Evolutionary conservation across 1,140 invertebrate species (phyloP).

Genomic region (Telenomus remus): DNA sequence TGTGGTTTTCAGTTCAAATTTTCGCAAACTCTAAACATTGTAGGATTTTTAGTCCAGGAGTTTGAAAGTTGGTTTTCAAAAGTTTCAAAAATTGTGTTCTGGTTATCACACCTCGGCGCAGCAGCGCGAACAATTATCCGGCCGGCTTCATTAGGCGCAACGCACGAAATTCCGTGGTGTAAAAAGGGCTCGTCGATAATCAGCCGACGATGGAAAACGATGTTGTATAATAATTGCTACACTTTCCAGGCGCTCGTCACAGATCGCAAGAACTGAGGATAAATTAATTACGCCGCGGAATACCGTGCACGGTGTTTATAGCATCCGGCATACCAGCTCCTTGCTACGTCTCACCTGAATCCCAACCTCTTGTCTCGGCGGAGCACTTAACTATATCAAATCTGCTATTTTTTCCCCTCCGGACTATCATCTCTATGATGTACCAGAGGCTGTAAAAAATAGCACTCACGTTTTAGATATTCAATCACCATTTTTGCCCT

Average conservation of each 20-base stretch:
- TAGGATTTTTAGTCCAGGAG: too few species aligned
- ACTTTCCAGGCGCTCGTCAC: slow-evolving; percentile 47
- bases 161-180: slow-evolving; percentile 35
- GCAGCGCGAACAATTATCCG: slow-evolving; percentile 26
- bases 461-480: neutral
- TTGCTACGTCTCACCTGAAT: slow-evolving; percentile 54
- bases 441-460: neutral
- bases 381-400: slow-evolving; percentile 45
- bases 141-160: slow-evolving; percentile 23
- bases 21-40: too few species aligned
- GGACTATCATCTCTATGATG: too few species aligned
- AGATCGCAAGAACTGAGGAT: slow-evolving; percentile 53
- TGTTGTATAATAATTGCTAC: slow-evolving; percentile 52
- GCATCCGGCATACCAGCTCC: slow-evolving; percentile 57
- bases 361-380: slow-evolving; percentile 41
- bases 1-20: too few species aligned
- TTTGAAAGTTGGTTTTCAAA: too few species aligned
- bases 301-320: slow-evolving; percentile 54
- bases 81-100: too few species aligned
- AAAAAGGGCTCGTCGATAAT: slow-evolving; percentile 39
- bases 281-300: slow-evolving; percentile 58
- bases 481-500: too few species aligned
- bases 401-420: slow-evolving; percentile 12
- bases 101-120: slow-evolving; percentile 52
- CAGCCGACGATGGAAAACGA: slow-evolving; percentile 43